Base-by-base conservation (phyloP, 2,797 vertebrate genomes). In the Micropoecilia bifurca region DNA sequence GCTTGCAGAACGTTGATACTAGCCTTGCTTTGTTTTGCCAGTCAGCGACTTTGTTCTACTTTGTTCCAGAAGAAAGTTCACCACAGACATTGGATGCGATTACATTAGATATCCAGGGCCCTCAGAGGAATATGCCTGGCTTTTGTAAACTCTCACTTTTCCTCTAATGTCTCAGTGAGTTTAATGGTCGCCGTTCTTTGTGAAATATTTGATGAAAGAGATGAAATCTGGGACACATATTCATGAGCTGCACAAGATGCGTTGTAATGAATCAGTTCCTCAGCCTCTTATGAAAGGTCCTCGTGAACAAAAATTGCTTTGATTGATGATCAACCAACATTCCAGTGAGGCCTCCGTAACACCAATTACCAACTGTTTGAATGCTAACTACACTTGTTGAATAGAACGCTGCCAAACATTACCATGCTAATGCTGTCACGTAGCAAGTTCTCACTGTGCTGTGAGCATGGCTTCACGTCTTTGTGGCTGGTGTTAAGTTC, bases 371-470 rank as follows among this genome's bases (percentile, higher is more conserved):
- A 46, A 73, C 80, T 77, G 20, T 25, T 74, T 78, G 46, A 83
- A 77, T 80, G 76, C 75, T 83, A 87, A 84, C 74, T 61, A 45
- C 80, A 45, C 50, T 25, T 74, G 59, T 36, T 53, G 68, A 61
- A 72, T n/a, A 61, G 22, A 75, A 22, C 41, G 57, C 71, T 82
- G 69, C 47, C 39, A 72, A 77, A 84, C 33, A 73, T 69, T 55
- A 48, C 46, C 46, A 61, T 74, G 75, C 72, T 45, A 43, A 78
- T 78, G 46, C 63, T 75, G 72, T 68, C 18, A 71, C 75, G 77
- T 68, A 80, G 71, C 20, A 43, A 69, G 82, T 43, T 73, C 25
- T 47, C 30, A 39, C 22, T 48, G 74, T 74, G 73, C 47, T 28
- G 22, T 18, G 6, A 74, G 61, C 73, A 76, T 74, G 50, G 46